Percentiles rank a stretch among this genome's conserved stretches.
Evolutionary conservation across 2,113 vertebrate genomes (phyloP).

Genomic region (Sapayoa aenigma): DNA sequence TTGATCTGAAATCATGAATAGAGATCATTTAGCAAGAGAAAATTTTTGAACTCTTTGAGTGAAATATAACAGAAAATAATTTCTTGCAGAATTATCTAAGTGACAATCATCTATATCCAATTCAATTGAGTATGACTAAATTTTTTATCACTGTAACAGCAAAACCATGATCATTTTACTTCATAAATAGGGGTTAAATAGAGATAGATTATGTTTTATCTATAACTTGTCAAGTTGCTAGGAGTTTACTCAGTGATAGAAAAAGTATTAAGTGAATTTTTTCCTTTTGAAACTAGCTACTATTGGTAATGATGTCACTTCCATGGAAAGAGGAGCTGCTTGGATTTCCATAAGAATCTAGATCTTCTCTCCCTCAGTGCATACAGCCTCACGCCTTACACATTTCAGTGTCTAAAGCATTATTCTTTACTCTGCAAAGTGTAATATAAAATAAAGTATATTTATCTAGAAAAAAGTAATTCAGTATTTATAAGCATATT

Average conservation of each 20-base stretch:
- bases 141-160: neutral
- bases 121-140: neutral
- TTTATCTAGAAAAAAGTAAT: neutral
- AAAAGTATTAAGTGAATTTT: neutral
- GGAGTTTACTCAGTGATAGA: neutral
- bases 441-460: neutral
- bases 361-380: neutral
- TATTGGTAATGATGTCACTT: neutral
- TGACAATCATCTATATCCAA: neutral
- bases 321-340: neutral
- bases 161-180: neutral
- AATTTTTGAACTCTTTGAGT: neutral
- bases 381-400: neutral
- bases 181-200: neutral
- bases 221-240: neutral
- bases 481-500: neutral
- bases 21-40: neutral
- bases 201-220: neutral
- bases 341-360: neutral
- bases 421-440: neutral
- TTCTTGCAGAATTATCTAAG: neutral
- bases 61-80: neutral
- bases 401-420: neutral
- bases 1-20: neutral
- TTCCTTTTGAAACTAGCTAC: neutral